Base-by-base conservation (phyloP, 2,797 vertebrate species). In the Onychomys arenicola region DNA sequence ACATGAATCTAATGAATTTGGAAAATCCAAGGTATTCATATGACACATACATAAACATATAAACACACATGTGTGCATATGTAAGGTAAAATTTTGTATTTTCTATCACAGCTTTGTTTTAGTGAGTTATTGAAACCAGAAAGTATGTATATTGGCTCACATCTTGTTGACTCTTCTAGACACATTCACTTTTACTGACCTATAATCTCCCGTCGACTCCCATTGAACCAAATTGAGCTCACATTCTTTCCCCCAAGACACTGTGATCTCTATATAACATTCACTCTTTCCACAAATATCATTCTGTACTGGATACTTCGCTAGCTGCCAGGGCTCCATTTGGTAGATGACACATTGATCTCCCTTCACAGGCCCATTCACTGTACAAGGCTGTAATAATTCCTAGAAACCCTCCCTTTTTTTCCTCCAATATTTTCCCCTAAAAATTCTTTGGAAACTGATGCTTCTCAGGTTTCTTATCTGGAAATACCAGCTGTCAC, bases 51-150 rank as follows among this genome's bases (percentile, higher is more conserved):
- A 19, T 29, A 46, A 5, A 84, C 14, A 29, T 19, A 29, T 21
- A 43, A 5, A 29, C 82, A 82, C 19, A 46, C 34, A n/a, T 86
- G 65, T 87, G 34, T 55, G 13, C 23, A 19, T 87, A 25, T 19
- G n/a, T 71, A 40, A 34, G 23, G 23, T 61, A 43, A 59, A 43
- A 57, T 73, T 83, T 52, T 91, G 34, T 40, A 77, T 69, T 83
- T 69, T 4, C 65, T 37, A 12, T 25, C 40, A 69, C 3, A 34
- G 29, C 43, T 95, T 61, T 86, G 19, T 57, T 84, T 61, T 34
- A 84, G 49, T 34, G 81, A 55, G 80, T 78, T 65, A 81, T n/a
- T 91, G n/a, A 78, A 93, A 81, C 21, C 82, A 81, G 32, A 80
- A 90, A 82, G 32, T 34, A n/a, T 46, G 17, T 78, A 37, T 65